Percentiles rank a stretch among this genome's conserved stretches.
Conservation (phyloP, 2,888 invertebrate genomes). For the Agrochola lota region DNA sequence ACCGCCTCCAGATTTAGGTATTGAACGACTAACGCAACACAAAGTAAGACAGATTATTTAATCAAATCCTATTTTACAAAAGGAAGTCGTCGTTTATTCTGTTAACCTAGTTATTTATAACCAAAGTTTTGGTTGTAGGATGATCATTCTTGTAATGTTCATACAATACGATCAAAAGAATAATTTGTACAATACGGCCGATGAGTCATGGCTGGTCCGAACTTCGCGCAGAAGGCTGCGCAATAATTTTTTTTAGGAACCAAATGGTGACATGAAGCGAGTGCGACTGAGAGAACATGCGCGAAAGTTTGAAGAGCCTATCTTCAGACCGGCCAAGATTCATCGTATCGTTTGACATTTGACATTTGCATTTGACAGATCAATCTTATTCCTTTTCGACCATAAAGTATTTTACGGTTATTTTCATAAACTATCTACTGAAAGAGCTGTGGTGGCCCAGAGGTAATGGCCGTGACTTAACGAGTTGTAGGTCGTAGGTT, state of each 20-base stretch:
- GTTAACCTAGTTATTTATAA: constrained; percentile 23
- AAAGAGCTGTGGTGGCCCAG: too few relatives aligned
- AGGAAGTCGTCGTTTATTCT: constrained; percentile 38
- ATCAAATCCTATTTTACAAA: constrained; percentile 23
- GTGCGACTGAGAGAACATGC: too few relatives aligned
- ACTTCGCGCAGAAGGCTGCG: not conserved
- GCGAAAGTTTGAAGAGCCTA: too few relatives aligned
- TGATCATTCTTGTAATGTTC: constrained; percentile 1
- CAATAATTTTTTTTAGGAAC: too few relatives aligned
- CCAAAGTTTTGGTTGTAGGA: constrained; percentile 10
- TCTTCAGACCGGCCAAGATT: too few relatives aligned
- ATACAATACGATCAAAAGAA: not conserved
- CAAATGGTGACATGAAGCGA: too few relatives aligned
- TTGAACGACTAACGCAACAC: not conserved
- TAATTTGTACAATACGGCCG: not conserved
- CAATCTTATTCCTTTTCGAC: too few relatives aligned
- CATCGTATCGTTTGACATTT: too few relatives aligned
- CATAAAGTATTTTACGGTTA: not conserved
- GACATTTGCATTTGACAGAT: too few relatives aligned
- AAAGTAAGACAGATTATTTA: constrained; percentile 30
- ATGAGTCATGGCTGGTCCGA: not conserved
- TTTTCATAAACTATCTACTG: not conserved
- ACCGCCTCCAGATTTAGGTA: constrained; percentile 14
- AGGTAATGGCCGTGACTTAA: too few relatives aligned
- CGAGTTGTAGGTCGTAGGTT: too few relatives aligned